Conservation (phyloP, 2,113 vertebrate genomes). For the Sylvia atricapilla region DNA sequence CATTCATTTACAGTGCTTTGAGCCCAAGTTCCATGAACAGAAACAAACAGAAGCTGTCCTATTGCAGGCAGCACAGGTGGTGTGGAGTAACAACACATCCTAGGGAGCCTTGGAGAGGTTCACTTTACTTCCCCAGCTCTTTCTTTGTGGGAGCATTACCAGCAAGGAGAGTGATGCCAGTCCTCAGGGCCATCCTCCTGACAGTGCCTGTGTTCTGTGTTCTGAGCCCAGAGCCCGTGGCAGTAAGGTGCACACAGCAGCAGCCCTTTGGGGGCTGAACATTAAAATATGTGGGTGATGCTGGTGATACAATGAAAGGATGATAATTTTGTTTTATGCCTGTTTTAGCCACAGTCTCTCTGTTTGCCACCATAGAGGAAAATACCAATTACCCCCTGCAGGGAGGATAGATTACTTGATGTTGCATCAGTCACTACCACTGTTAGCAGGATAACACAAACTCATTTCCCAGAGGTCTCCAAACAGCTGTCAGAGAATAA, state of each 20-base stretch:
- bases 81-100: not conserved
- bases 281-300: not conserved
- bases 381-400: not conserved
- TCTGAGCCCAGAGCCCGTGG: accelerated
- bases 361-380: not conserved
- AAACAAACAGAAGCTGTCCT: not conserved
- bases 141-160: not conserved
- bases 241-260: not conserved
- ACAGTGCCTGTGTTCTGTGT: not conserved
- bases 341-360: not conserved
- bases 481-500: slow-evolving; percentile 21
- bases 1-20: not conserved
- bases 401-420: not conserved
- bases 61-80: accelerated
- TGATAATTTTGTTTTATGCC: not conserved
- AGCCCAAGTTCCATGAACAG: not conserved
- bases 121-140: too few relatives aligned
- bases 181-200: not conserved
- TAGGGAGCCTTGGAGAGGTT: not conserved
- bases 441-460: not conserved
- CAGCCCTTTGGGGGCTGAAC: not conserved
- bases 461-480: slow-evolving; percentile 33
- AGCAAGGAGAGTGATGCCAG: not conserved
- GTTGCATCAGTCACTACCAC: not conserved
- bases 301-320: not conserved